Evolutionary conservation across 2,797 vertebrate species (phyloP), one percentile per base, ranked within the genome.

Genomic region (Catamblyrhynchus diadema): DNA sequence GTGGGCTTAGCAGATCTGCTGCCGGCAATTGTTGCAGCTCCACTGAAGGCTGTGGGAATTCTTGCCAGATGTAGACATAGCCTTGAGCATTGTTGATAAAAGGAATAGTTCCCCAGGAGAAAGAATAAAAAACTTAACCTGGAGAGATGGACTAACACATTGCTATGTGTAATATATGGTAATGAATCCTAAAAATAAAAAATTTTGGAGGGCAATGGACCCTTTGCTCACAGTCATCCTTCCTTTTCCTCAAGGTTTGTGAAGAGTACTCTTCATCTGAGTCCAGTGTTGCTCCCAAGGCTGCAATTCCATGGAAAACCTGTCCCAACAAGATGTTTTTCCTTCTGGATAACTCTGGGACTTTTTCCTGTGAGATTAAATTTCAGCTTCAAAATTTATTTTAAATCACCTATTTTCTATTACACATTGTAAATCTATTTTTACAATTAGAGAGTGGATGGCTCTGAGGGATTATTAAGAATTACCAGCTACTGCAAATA

Each of bases 151-250:
- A 14, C 41, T 67, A 32, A 53, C 48, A 19, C 21, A 47, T 74
- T 10, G 3, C 37, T 74, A 2, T 57, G 23, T 18, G 33, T 25
- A 57, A 25, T 25, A 35, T 57, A 25, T 57, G n/a, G 61, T 72
- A 74, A 81, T 19, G 65, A 74, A 60, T 67, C 53, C 69, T 81
- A 80, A 93, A 91, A 83, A 73, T 21, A 71, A 70, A 61, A 71
- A 5, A 17, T 8, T 15, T 74, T 41, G 13, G 61, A 88, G 83
- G 39, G 28, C 85, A 70, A 41, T 7, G 9, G 50, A 61, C 44
- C 27, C 24, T 81, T 81, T 88, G 12, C 10, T 81, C 21, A 33
- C 44, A 16, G 10, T 77, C 47, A 50, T 42, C 47, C 23, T 85
- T 93, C 50, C 47, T 45, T 59, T 85, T 83, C 44, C 65, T 90